A percentile compares a stretch with the other conserved stretches of the same genome.
phyloP scores from a whole-genome alignment of 2,113 vertebrate genomes.

The Hippocampus mohnikei region DNA sequence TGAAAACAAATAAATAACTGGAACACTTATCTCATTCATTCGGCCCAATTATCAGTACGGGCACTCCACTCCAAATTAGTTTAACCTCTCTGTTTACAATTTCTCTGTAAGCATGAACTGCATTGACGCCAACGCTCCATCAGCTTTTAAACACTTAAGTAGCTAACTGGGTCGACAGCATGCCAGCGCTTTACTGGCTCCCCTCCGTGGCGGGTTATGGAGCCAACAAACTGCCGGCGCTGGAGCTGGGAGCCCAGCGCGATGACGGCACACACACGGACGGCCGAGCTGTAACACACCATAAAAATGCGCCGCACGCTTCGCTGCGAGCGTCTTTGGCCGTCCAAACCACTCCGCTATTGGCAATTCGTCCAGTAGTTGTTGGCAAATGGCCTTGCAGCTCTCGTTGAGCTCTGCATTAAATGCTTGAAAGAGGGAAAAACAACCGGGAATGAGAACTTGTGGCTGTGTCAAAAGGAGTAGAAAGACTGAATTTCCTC shows the following conservation, averaged over 20 bases:
- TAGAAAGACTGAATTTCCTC: neutral
- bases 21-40: too few relatives aligned
- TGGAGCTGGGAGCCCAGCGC: constrained; percentile 6
- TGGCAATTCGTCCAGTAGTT: neutral
- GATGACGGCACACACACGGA: constrained; percentile 44
- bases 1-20: too few relatives aligned
- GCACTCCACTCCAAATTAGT: too few relatives aligned
- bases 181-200: constrained; percentile 55
- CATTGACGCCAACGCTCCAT: neutral
- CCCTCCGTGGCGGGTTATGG: constrained; percentile 51
- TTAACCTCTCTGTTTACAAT: too few relatives aligned
- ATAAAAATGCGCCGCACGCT: constrained; percentile 40
- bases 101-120: neutral
- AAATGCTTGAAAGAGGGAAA: neutral
- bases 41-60: too few relatives aligned
- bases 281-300: constrained; percentile 19
- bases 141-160: constrained; percentile 22
- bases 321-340: constrained; percentile 11
- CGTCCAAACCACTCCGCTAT: neutral
- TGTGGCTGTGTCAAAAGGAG: neutral
- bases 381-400: neutral
- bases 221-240: neutral
- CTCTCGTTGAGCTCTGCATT: neutral
- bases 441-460: neutral
- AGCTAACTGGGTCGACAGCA: constrained; percentile 35